phyloP scores from a whole-genome alignment of 2,888 invertebrate species.

The Pollenia amentaria region DNA sequence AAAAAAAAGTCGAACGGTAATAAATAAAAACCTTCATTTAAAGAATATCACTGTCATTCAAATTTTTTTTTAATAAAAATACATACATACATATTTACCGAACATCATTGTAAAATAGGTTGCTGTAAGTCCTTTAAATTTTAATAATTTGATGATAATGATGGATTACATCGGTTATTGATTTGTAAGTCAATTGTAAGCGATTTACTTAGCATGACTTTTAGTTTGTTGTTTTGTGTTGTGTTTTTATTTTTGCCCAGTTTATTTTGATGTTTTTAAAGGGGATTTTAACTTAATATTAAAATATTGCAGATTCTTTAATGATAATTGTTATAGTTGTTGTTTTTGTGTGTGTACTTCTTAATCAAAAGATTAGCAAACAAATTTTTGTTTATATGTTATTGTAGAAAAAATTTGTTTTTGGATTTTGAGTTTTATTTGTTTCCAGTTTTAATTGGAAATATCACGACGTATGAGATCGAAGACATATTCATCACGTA shows the following conservation, averaged over 20 bases:
- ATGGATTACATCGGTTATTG: slow-evolving; percentile 28
- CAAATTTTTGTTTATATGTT: slow-evolving; percentile 34
- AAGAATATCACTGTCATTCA: slow-evolving; percentile 65
- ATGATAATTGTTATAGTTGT: slow-evolving; percentile 49
- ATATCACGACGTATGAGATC: slow-evolving; percentile 83
- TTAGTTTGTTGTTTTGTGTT: slow-evolving; percentile 30
- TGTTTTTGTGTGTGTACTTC: slow-evolving; percentile 45
- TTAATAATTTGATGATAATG: slow-evolving; percentile 2
- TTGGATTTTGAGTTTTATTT: slow-evolving; percentile 63
- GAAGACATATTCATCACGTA: slow-evolving; percentile 83
- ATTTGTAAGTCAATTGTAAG: slow-evolving; percentile 17
- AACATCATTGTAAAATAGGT: slow-evolving; percentile 30
- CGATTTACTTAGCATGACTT: slow-evolving; percentile 59
- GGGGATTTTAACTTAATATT: slow-evolving; percentile 68
- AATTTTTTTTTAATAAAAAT: slow-evolving; percentile 58
- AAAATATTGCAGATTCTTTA: slow-evolving; percentile 60
- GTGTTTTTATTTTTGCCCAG: slow-evolving; percentile 6
- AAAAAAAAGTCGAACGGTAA: slow-evolving; percentile 56
- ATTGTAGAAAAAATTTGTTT: slow-evolving; percentile 50
- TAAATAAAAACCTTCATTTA: slow-evolving; percentile 52
- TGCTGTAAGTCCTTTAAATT: slow-evolving; percentile 35
- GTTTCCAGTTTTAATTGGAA: slow-evolving; percentile 76
- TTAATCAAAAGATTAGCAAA: slow-evolving; percentile 59
- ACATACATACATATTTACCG: slow-evolving; percentile 65
- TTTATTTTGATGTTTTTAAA: slow-evolving; percentile 48